phyloP scores from a whole-genome alignment of 2,797 vertebrate genomes.

The Lithobates pipiens region DNA sequence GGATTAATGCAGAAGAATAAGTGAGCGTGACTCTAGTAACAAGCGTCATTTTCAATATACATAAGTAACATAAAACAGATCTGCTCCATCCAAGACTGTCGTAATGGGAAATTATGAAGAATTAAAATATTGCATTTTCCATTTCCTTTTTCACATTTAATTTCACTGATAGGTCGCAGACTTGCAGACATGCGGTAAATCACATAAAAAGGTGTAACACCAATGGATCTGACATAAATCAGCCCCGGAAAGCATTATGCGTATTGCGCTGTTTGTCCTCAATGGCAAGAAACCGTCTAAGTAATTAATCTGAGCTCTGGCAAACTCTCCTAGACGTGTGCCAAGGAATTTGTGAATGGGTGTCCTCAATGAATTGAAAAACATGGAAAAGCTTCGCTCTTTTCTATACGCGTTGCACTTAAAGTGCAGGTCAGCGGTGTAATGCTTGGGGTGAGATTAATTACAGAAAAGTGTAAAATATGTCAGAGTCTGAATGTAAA shows the following conservation, averaged over 20 bases:
- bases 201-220: constrained; percentile 13
- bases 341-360: constrained; percentile 6
- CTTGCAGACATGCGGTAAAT: not conserved
- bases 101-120: constrained; percentile 8
- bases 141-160: constrained; percentile 44
- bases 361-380: constrained; percentile 7
- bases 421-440: constrained; percentile 8
- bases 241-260: not conserved
- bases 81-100: not conserved
- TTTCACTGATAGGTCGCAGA: constrained; percentile 21
- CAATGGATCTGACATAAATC: constrained; percentile 23
- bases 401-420: constrained; percentile 5
- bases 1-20: not conserved
- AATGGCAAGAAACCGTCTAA: not conserved
- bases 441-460: constrained; percentile 31
- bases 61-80: not conserved
- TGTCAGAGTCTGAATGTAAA: constrained; percentile 14
- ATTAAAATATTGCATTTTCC: constrained; percentile 46
- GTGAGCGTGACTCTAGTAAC: not conserved
- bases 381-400: not conserved
- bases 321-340: not conserved
- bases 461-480: constrained; percentile 9
- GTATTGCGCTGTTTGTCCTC: not conserved
- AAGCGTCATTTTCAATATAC: not conserved
- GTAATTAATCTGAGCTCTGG: constrained; percentile 24